Evolutionary conservation across 2,797 vertebrate species (phyloP), one percentile per base, ranked within the genome.

Genomic region (Crax fasciolata): DNA sequence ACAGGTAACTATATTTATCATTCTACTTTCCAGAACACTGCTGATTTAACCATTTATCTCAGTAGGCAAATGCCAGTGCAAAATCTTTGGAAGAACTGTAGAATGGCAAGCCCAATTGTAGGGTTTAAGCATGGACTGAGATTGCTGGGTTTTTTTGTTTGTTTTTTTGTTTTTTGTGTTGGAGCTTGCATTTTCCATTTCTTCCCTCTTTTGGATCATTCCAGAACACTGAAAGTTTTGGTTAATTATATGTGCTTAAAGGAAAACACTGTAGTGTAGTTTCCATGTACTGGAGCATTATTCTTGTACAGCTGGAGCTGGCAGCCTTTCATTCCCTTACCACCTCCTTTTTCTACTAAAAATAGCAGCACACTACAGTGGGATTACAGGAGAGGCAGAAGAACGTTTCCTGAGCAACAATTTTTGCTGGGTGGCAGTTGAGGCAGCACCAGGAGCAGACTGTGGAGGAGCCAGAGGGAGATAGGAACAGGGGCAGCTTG

Each of bases 281-380:
- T 96, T 97, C 84, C 76, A 49, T 16, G 28, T 87, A 82, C 49
- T 63, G 38, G 57, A 87, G 80, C 81, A 66, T 93, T 95, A 91
- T 77, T 95, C 72, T 90, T 61, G 63, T 95, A 86, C 76, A 94
- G 90, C 93, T 93, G 89, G 91, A 93, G 68, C 87, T 96, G 84
- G 91, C 84, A 96, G 93, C 79, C 76, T 93, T 95, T 92, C 82
- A 77, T 92, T 95, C 78, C 41, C 66, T 89, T 91, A 61, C 84
- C 93, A 93, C 82, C 93, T 89, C 91, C 66, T 94, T 96, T 85
- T 87, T 48, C 70, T 91, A 68, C 93, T 95, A 96, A 95, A 96
- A 97, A 91, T 94, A 94, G 88, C 72, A 79, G 25, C 72, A 65
- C 78, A 54, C 83, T 84, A 94, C 67, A 89, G 78, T 52, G 35